Base-by-base conservation (phyloP, 1,140 invertebrate species). In the Leptinotarsa lineolata region DNA sequence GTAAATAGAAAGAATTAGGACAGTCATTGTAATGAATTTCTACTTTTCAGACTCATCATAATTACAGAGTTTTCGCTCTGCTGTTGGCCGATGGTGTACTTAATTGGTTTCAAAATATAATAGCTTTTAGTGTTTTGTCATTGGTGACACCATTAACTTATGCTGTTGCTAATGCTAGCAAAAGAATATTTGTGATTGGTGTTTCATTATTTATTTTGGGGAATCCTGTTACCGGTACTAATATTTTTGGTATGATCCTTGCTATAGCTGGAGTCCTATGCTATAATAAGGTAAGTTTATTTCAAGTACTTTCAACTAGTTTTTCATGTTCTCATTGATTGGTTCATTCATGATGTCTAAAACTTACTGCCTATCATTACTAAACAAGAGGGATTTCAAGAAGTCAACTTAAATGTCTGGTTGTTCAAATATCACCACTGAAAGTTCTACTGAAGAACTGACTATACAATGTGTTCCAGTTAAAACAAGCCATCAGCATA, bases 91-190 rank as follows among this genome's bases (percentile, higher is more conserved):
- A 98, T 85, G 97, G 96, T 22, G 84, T 96, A 20, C 88, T 97
- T 68, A 97, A 95, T 83, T 98, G 96, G 92, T 84, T 97, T 73
- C 97, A 99, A 84, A 99, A 98, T 82, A 92, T 98, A 70, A 90
- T 97, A 22, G 97, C 97, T 0, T 99, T 99, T 85, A 95, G 94
- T 73, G 91, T 99, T 24, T 88, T 99, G 72, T 92, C 91, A 22
- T 85, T 96, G 71, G 95, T 98, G 2, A 92, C 95, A 16, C 95
- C 97, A 18, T 86, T 99, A 22, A 96, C 95, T 0, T 99, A 98
- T 85, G 95, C 96, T 0, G 96, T 99, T 21, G 95, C 96, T 16
- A 98, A 94, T 85, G 95, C 95, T 15, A 95, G 95, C n/a, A 99
- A 99, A 85, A 88, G 97, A 78, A 95, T 98, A 75, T 94, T 94